Conservation (phyloP, 2,113 vertebrate genomes). For the Pseudopodoces humilis region DNA sequence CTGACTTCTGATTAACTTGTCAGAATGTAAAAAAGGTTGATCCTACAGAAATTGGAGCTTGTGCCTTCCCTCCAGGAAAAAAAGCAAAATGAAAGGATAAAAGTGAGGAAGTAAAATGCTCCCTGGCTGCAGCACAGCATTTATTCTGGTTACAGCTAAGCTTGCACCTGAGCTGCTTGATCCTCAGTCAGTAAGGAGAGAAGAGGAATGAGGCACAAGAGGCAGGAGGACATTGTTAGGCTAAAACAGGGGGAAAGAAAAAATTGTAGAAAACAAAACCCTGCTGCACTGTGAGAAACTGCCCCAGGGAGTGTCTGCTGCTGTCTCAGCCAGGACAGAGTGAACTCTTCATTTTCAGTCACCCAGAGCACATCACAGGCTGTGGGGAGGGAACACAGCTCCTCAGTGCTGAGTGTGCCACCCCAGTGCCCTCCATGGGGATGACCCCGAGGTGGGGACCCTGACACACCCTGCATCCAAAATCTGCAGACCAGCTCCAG, state of each 20-base stretch:
- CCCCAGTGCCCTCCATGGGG: neutral
- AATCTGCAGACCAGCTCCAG: neutral
- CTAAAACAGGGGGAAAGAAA: neutral
- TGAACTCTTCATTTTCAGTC: neutral
- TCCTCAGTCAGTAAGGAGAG: neutral
- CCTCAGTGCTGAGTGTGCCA: accelerated
- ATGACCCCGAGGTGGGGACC: accelerated
- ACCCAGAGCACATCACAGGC: neutral
- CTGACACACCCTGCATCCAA: accelerated
- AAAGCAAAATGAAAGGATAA: neutral
- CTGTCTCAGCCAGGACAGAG: neutral
- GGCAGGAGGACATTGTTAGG: neutral
- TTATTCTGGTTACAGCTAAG: neutral
- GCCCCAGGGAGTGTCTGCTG: neutral
- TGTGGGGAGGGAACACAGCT: accelerated
- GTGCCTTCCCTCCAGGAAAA: neutral
- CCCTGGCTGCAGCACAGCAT: neutral
- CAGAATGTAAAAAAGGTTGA: conserved; percentile 18
- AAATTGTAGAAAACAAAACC: neutral
- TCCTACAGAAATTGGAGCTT: neutral
- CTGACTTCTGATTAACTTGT: conserved; percentile 58
- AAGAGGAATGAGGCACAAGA: neutral
- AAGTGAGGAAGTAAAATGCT: neutral
- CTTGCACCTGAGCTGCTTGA: neutral
- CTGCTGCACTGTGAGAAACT: neutral